A percentile compares a stretch with the other conserved stretches of the same genome.
phyloP scores from a whole-genome alignment of 2,797 vertebrate species.

The Melanotaenia nigrans region DNA sequence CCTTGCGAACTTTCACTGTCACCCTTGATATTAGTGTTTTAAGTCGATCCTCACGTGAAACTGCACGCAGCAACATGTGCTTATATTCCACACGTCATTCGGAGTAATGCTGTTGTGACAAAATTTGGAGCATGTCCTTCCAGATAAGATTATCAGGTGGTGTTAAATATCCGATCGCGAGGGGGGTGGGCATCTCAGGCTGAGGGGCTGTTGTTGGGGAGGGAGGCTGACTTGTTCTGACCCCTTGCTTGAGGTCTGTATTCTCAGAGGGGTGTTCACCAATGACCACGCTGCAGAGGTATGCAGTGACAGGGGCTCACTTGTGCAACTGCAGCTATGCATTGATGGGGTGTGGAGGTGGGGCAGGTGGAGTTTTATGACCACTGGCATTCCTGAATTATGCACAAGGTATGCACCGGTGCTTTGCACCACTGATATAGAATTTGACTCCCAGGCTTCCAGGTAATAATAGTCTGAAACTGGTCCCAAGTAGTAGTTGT shows the following conservation, averaged over 20 bases:
- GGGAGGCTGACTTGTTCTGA: conserved; percentile 41
- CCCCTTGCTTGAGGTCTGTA: conserved; percentile 23
- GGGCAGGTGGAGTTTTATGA: conserved; percentile 42
- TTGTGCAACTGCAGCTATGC: conserved; percentile 57
- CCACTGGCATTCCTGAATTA: conserved; percentile 42
- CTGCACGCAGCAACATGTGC: conserved; percentile 51
- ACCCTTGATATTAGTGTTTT: not conserved
- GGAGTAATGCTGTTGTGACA: conserved; percentile 48
- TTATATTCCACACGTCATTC: conserved; percentile 35
- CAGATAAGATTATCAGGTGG: conserved; percentile 45
- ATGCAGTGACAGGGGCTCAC: conserved; percentile 53
- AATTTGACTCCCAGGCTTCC: conserved; percentile 19
- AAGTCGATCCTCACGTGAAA: conserved; percentile 32
- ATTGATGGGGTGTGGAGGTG: conserved; percentile 10
- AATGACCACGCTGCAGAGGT: conserved; percentile 57
- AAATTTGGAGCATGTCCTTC: conserved; percentile 54
- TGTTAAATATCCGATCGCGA: conserved; percentile 54
- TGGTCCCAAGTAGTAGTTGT: conserved; percentile 1
- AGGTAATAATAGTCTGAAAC: conserved; percentile 12
- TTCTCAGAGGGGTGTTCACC: conserved; percentile 61
- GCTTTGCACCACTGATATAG: not conserved
- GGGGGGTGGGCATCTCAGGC: conserved; percentile 30
- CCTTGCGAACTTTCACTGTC: not conserved
- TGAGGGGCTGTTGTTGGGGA: conserved; percentile 19
- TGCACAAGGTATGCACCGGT: conserved; percentile 34